Base-by-base conservation (phyloP, 2,888 invertebrate species). In the Temnothorax unifasciatus region DNA sequence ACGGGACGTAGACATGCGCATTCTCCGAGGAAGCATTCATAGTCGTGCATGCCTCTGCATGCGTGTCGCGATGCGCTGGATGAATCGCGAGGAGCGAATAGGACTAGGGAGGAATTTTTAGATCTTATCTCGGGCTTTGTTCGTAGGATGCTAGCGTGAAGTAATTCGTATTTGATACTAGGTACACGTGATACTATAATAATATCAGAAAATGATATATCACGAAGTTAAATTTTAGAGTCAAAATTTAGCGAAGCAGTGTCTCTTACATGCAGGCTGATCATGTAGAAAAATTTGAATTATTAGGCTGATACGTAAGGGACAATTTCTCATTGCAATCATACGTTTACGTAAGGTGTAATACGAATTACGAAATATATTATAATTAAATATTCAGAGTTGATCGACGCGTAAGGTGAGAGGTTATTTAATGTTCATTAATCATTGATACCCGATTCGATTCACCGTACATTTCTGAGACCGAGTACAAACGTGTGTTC, bases 21-120 rank as follows among this genome's bases (percentile, higher is more conserved):
- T 92, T 92, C 92, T 91, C 90, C 87, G 89, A 87, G 77, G 44
- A 47, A 68, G 82, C 77, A 85, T 88, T 90, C 88, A 85, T 68
- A 66, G 57, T 29, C n/a, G 61, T 61, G 9, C 29, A n/a, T 63
- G 38, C 66, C 86, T 82, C 81, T 66, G 75, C 63, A 71, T 59
- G 61, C 57, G 47, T 50, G 75, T 74, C 73, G 44, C 68, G 83
- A 68, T 44, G 84, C 85, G 85, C 88, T 34, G 34, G 44, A 11
- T 71, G 71, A 81, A 29, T 71, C 34, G 57, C 47, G 44, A 69
- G 71, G 0, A 61, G 44, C 47, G 47, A 71, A 47, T 15, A 38
- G 44, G 13, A 25, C 13, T 25, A 3, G 15, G 34, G 25, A 47
- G 18, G 13, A 47, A 71, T 59, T 71, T 81, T 71, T 25, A 18